These are phyloP conservation scores for Thomomys bottae DNA, from an alignment of 2,113 vertebrate genomes.

Conservation along the genomic window DNA sequence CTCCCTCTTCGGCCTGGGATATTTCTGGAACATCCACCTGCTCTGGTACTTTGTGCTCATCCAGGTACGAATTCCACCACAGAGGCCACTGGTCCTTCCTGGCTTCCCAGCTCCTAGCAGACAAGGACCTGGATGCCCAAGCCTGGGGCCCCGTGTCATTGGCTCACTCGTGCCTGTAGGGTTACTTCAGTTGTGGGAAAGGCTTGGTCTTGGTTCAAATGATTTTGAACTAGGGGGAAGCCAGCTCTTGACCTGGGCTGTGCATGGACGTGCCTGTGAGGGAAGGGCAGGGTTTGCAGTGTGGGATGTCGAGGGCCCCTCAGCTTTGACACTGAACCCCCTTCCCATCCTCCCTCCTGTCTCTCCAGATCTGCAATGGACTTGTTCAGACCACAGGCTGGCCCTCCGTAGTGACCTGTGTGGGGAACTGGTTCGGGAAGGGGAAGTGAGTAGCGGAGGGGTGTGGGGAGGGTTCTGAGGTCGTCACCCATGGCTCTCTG, in stretches of 20 bases:
- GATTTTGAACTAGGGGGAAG: background rate
- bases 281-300: accelerated
- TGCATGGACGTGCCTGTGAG: accelerated
- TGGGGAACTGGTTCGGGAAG: constrained; percentile 99
- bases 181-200: background rate
- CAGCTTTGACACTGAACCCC: background rate
- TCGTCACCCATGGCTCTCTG: accelerated
- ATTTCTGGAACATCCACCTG: constrained; percentile 94
- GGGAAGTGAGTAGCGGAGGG: constrained; percentile 92
- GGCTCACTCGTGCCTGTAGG: background rate
- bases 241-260: background rate
- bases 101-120: background rate
- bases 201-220: background rate
- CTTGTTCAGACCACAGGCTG: constrained; percentile 97
- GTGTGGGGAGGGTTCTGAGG: background rate
- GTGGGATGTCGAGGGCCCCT: background rate
- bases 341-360: background rate
- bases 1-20: constrained; percentile 92
- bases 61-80: constrained; percentile 88
- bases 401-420: constrained; percentile 94
- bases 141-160: too few relatives aligned
- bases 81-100: background rate
- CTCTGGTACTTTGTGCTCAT: constrained; percentile 94
- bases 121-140: accelerated
- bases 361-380: constrained; percentile 91